A percentile compares a stretch with the other conserved stretches of the same genome.
These are phyloP conservation scores for Sternarchorhynchus goeldii DNA, from an alignment of 2,797 vertebrate genomes.

Conservation along the genomic window DNA sequence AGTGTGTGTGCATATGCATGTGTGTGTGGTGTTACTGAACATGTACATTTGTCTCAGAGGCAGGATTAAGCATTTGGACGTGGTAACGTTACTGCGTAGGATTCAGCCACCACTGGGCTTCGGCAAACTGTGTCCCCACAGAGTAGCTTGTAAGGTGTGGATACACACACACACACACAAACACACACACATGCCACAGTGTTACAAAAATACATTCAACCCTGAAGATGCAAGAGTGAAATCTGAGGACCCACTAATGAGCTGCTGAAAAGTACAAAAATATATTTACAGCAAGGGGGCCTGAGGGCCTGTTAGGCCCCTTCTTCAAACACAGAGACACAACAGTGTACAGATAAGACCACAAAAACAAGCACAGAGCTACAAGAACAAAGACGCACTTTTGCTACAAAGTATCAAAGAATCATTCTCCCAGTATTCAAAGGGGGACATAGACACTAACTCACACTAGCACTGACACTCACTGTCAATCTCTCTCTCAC, in stretches of 20 bases:
- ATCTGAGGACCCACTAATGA: too few species aligned
- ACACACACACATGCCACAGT: neutral
- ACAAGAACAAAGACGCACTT: neutral
- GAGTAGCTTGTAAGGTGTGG: slow-evolving; percentile 94
- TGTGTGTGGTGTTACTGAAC: neutral
- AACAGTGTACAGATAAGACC: too few species aligned
- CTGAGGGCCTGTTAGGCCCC: too few species aligned
- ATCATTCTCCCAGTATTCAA: too few species aligned
- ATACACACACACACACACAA: slow-evolving; percentile 10
- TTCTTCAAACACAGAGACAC: too few species aligned
- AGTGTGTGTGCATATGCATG: neutral
- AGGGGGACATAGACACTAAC: too few species aligned
- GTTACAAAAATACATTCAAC: neutral
- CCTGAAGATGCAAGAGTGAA: neutral
- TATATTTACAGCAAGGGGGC: too few species aligned
- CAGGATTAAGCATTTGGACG: slow-evolving; percentile 96
- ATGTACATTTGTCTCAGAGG: slow-evolving; percentile 74
- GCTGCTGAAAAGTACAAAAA: too few species aligned
- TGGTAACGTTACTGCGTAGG: slow-evolving; percentile 91
- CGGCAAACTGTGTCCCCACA: slow-evolving; percentile 95
- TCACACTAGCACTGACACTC: too few species aligned
- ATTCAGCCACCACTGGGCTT: slow-evolving; percentile 98
- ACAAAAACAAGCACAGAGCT: too few species aligned
- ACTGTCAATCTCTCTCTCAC: neutral
- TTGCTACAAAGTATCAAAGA: too few species aligned